These are phyloP conservation scores for Lophius americanus DNA, from an alignment of 2,797 vertebrate species.

Conservation along the genomic window DNA sequence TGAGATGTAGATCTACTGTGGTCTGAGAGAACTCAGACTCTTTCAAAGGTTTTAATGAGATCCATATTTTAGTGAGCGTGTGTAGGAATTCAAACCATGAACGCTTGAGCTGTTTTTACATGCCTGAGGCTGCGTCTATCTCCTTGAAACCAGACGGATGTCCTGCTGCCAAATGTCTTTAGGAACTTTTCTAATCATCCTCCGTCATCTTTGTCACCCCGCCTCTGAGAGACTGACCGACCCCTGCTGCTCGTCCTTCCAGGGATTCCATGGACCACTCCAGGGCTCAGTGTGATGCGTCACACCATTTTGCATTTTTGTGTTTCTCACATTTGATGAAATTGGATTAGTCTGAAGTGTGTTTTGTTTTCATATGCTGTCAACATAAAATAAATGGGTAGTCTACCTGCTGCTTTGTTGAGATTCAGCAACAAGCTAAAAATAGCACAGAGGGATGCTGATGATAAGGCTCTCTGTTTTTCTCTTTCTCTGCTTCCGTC, in stretches of 20 bases:
- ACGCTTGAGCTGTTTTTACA: neutral
- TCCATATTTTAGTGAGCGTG: conserved; percentile 1
- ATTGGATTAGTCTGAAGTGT: conserved; percentile 31
- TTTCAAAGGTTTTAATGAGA: conserved; percentile 14
- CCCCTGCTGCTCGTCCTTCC: conserved; percentile 20
- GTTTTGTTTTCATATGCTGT: conserved; percentile 44
- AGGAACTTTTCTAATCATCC: conserved; percentile 29
- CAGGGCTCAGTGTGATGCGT: conserved; percentile 27
- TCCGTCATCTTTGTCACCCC: conserved; percentile 6
- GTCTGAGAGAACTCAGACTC: neutral
- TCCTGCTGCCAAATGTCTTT: conserved; percentile 2
- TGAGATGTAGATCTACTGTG: neutral
- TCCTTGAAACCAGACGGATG: neutral
- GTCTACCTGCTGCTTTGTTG: conserved; percentile 59
- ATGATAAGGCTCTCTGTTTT: conserved; percentile 42
- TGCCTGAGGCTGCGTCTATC: neutral
- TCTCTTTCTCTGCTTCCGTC: conserved; percentile 31
- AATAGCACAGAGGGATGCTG: conserved; percentile 71
- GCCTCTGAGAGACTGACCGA: conserved; percentile 5
- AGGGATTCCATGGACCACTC: conserved; percentile 3
- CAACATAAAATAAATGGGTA: conserved; percentile 61
- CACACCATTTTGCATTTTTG: conserved; percentile 32
- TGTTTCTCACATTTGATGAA: conserved; percentile 45
- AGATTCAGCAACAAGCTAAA: conserved; percentile 70
- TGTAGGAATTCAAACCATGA: conserved; percentile 2